Base-by-base conservation (phyloP, 2,888 invertebrate species). In the Phasia obesa region DNA sequence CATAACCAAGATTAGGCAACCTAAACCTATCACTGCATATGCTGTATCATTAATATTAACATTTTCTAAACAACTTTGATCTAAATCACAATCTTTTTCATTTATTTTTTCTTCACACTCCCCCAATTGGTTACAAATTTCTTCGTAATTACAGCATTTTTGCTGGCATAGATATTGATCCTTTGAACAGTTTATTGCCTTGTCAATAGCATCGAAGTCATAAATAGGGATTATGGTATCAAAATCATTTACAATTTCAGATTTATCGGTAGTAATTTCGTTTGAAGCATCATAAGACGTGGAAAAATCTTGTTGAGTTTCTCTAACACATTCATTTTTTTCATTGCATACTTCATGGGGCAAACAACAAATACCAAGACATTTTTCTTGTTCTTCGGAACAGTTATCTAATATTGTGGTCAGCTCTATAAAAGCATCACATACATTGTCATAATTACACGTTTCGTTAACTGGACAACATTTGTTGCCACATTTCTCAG, bases 391-490 rank as follows among this genome's bases (percentile, higher is more conserved):
- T 1, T 53, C 4, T 11, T 9, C 2, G 0, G 55, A 35, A 15
- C 64, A 74, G 23, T 23, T 62, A 1, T 15, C 21, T 3, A n/a
- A n/a, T n/a, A 2, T 13, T 21, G 44, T 21, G 0, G 17, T 19
- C 6, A 44, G 13, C 7, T 44, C 55, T 19, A 57, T 1, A 57
- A 44, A 57, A 0, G 44, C 2, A 19, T 57, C 59, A 7, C 71
- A 71, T 51, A 49, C 38, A 23, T 51, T 49, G 1, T 15, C 17
- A 15, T 62, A 51, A 15, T 35, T 59, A 11, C 71, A 73, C 0
- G 42, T 73, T 25, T 60, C 71, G 17, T 60, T 60, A 2, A 49
- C 2, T 2, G 60, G 25, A n/a, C 71, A 73, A 13, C 71, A 73
- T 25, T 51, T 73, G 19, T 25, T 19, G 11, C 25, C 38, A 27